These are phyloP conservation scores for Lampris megalopsis DNA, from an alignment of 2,113 vertebrate species.

Conservation along the genomic window DNA sequence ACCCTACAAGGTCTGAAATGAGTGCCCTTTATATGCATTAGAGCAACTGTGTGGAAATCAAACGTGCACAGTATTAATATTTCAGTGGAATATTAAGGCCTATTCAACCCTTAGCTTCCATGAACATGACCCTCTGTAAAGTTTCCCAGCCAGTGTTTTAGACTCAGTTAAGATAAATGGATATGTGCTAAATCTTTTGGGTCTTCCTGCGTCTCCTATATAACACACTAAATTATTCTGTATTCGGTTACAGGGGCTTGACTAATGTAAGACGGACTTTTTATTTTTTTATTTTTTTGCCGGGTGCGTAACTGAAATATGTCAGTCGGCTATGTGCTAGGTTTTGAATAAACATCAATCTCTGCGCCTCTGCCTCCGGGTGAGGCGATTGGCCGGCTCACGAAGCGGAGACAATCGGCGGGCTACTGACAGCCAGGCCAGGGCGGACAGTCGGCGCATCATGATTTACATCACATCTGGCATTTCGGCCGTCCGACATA, in stretches of 20 bases:
- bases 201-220: slow-evolving; percentile 40
- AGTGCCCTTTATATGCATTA: slow-evolving; percentile 74
- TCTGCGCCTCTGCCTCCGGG: slow-evolving; percentile 55
- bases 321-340: slow-evolving; percentile 52
- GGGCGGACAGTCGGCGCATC: slow-evolving; percentile 74
- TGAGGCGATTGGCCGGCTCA: slow-evolving; percentile 78
- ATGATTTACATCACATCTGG: slow-evolving; percentile 83
- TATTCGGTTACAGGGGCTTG: slow-evolving; percentile 63
- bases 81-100: slow-evolving; percentile 70
- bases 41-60: slow-evolving; percentile 68
- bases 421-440: slow-evolving; percentile 76
- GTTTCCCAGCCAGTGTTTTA: slow-evolving; percentile 65
- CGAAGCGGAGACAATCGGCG: slow-evolving; percentile 78
- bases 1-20: slow-evolving; percentile 58
- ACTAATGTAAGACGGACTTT: slow-evolving; percentile 78
- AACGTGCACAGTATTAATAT: slow-evolving; percentile 71
- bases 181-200: slow-evolving; percentile 52
- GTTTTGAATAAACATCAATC: slow-evolving; percentile 85
- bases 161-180: slow-evolving; percentile 68
- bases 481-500: slow-evolving; percentile 77
- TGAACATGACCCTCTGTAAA: slow-evolving; percentile 69
- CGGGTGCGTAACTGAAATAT: slow-evolving; percentile 81
- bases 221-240: slow-evolving; percentile 72
- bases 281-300: slow-evolving; percentile 32
- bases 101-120: slow-evolving; percentile 64